A percentile compares a stretch with the other conserved stretches of the same genome.
These are phyloP conservation scores for Tetramorium simillimum DNA, from an alignment of 1,140 invertebrate species.

Conservation along the genomic window DNA sequence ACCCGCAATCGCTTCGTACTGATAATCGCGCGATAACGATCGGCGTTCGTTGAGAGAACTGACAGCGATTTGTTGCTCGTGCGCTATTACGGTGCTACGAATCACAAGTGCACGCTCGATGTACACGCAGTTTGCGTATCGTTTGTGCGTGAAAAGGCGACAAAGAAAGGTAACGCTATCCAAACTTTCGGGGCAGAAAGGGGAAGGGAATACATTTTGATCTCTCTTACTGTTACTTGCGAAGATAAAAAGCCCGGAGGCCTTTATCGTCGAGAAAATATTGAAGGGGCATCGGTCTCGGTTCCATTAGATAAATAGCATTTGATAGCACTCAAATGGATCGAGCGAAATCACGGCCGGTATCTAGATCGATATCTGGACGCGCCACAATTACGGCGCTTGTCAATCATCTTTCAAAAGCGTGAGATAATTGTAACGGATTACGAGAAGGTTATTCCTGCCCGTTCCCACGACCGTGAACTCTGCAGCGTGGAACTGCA, in stretches of 20 bases:
- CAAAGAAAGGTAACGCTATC: constrained; percentile 19
- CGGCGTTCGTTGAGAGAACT: not conserved
- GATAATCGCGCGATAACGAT: constrained; percentile 26
- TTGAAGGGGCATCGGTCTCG: not conserved
- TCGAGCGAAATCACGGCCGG: not conserved
- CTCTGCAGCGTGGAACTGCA: not conserved
- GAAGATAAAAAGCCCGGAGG: not conserved
- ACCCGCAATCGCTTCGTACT: not conserved
- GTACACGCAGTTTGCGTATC: not conserved
- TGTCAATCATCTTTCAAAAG: not conserved
- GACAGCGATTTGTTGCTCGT: not conserved
- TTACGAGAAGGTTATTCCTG: not conserved
- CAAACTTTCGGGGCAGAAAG: not conserved
- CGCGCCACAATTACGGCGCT: not conserved
- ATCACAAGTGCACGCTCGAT: constrained; percentile 4
- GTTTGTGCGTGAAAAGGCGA: not conserved
- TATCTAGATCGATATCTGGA: not conserved
- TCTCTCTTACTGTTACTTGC: not conserved
- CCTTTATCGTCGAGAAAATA: not conserved
- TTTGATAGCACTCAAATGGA: not conserved
- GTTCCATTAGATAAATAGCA: constrained; percentile 31
- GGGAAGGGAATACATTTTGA: not conserved
- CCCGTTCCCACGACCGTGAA: constrained; percentile 20
- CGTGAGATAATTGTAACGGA: constrained; percentile 1
- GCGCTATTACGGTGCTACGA: not conserved